Base-by-base conservation (phyloP, 2,888 invertebrate species). In the Scrobipalpa atriplicella region DNA sequence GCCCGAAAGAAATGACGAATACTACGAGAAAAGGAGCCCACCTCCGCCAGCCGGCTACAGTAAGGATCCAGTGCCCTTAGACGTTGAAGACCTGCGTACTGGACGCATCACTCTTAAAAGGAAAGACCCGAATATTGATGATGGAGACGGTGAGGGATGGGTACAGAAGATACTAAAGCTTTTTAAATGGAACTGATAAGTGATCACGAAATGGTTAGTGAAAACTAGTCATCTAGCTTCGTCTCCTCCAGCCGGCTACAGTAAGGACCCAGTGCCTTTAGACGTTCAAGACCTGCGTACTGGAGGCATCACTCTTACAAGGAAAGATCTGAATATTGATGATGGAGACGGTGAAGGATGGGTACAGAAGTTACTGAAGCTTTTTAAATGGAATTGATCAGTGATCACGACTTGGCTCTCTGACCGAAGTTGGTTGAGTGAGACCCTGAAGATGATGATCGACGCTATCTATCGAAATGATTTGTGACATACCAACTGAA, bases 111-210 rank as follows among this genome's bases (percentile, higher is more conserved):
- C 58, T n/a, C 13, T 58, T 6, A 16, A 6, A 2, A 58, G 38
- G 7, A 13, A n/a, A 9, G 58, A 58, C n/a, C 38, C 38, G 8
- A 58, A 36, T 29, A 8, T 11, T 21, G 13, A 10, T 10, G 54
- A 38, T 11, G 11, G 11, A 13, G 36, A 58, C 13, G 38, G 38
- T 1, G 36, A 36, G 16, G 10, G 38, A 36, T 58, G 38, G 58
- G 5, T 58, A 16, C 8, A 38, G 0, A 58, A 58, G 29, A 36
- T 58, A 38, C 8, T 58, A 38, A 29, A 29, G 18, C 29, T 58
- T n/a, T 58, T 58, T 16, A 58, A 18, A 10, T 38, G 58, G 38
- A n/a, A n/a, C 38, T 58, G 58, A 58, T 13, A n/a, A n/a, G n/a
- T 52, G 3, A 7, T 8, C 41, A 41, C 8, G 1, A 41, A 11